Percentiles rank a stretch among this genome's conserved stretches.
Conservation (phyloP, 1,140 invertebrate genomes). For the Aphis craccivora region DNA sequence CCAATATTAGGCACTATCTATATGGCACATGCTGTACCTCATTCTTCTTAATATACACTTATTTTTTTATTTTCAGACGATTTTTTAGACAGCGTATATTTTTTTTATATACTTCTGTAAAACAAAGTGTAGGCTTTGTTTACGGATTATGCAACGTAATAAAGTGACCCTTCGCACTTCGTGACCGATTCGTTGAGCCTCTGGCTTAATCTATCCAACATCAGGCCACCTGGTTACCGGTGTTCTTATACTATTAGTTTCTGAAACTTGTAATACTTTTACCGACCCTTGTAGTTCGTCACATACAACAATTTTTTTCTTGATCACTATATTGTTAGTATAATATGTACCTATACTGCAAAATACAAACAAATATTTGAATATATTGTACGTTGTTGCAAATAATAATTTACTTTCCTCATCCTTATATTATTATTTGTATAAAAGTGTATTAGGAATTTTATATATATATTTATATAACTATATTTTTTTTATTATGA, state of each 20-base stretch:
- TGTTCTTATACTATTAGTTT: neutral
- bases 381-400: neutral
- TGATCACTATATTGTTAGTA: neutral
- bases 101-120: neutral
- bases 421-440: neutral
- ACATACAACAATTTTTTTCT: neutral
- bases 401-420: neutral
- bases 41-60: neutral
- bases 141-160: neutral
- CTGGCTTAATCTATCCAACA: conserved; percentile 15
- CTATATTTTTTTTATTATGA: no score
- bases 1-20: no score
- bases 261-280: neutral
- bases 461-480: no score
- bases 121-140: neutral
- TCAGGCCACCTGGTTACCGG: neutral
- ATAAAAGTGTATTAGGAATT: neutral
- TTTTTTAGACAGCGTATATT: neutral
- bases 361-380: neutral
- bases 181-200: conserved; percentile 28
- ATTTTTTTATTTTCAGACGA: neutral
- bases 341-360: no score
- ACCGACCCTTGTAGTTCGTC: neutral
- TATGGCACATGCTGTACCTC: no score
- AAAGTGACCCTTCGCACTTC: neutral